Percentiles rank a stretch among this genome's conserved stretches.
Evolutionary conservation across 2,113 vertebrate genomes (phyloP).

Genomic region (Eudyptes chrysolophus): DNA sequence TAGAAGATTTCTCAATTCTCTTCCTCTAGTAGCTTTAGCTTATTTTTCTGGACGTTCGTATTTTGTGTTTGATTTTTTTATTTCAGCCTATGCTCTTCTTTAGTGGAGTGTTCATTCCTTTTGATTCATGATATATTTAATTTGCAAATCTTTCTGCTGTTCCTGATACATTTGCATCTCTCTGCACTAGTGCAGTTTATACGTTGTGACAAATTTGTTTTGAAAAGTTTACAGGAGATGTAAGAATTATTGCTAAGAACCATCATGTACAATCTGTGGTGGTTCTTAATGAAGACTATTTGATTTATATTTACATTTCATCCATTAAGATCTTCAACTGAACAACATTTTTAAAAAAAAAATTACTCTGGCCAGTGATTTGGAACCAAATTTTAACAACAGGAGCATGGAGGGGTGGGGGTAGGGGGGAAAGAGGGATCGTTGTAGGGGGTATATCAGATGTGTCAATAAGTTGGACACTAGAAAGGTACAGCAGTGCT

Average conservation of each 20-base stretch:
- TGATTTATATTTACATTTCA: neutral
- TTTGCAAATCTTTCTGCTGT: neutral
- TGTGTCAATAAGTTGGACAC: neutral
- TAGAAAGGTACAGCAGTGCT: neutral
- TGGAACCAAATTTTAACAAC: neutral
- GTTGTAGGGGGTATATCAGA: rapidly evolving
- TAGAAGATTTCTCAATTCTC: neutral
- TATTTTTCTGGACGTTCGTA: neutral
- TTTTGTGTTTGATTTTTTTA: neutral
- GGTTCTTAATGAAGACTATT: neutral
- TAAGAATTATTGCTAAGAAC: neutral
- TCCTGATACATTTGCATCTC: neutral
- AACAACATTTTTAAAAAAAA: neutral
- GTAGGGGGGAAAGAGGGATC: rapidly evolving
- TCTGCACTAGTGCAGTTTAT: neutral
- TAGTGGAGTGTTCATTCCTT: neutral
- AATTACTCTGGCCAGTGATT: neutral
- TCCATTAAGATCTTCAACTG: neutral
- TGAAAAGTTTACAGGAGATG: neutral
- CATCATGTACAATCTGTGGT: neutral
- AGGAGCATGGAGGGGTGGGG: rapidly evolving
- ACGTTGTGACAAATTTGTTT: neutral
- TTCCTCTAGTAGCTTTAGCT: neutral
- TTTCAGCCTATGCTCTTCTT: neutral
- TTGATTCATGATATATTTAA: neutral